Percentiles rank a stretch among this genome's conserved stretches.
phyloP scores from a whole-genome alignment of 2,113 vertebrate genomes.

The Chlorocebus sabaeus region DNA sequence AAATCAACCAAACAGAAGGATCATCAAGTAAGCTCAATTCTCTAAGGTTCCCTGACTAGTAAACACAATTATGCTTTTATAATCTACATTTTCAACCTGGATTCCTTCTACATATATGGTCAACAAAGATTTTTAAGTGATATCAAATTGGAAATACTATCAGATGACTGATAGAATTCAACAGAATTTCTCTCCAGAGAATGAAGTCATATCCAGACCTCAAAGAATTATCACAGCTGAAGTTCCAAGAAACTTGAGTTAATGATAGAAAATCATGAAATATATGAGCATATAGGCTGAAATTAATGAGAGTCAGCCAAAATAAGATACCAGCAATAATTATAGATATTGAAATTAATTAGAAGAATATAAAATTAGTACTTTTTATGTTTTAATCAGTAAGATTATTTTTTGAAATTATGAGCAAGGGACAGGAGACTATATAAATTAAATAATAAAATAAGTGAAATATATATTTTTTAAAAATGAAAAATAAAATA shows the following conservation, averaged over 20 bases:
- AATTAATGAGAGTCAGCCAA: not conserved
- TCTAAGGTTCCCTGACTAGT: not conserved
- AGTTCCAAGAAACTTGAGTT: not conserved
- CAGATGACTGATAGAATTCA: not conserved
- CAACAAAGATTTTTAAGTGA: not conserved
- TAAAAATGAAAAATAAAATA: not conserved
- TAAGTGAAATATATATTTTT: not conserved
- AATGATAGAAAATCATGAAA: conserved; percentile 6
- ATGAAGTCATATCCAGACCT: not conserved
- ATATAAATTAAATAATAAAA: not conserved
- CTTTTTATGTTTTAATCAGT: not conserved
- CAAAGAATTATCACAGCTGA: not conserved
- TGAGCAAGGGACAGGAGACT: not conserved
- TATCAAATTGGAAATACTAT: not conserved
- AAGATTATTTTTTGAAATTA: not conserved
- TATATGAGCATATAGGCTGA: not conserved
- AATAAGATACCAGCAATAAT: not conserved
- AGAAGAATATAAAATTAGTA: not conserved
- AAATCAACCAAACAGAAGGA: not conserved
- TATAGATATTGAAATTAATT: not conserved
- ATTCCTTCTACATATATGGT: not conserved
- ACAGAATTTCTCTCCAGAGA: not conserved
- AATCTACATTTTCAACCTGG: not conserved
- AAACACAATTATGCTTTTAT: not conserved
- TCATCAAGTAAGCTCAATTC: not conserved